Percentiles rank a stretch among this genome's conserved stretches.
These are phyloP conservation scores for Siniperca scherzeri DNA, from an alignment of 2,797 vertebrate species.

Conservation along the genomic window DNA sequence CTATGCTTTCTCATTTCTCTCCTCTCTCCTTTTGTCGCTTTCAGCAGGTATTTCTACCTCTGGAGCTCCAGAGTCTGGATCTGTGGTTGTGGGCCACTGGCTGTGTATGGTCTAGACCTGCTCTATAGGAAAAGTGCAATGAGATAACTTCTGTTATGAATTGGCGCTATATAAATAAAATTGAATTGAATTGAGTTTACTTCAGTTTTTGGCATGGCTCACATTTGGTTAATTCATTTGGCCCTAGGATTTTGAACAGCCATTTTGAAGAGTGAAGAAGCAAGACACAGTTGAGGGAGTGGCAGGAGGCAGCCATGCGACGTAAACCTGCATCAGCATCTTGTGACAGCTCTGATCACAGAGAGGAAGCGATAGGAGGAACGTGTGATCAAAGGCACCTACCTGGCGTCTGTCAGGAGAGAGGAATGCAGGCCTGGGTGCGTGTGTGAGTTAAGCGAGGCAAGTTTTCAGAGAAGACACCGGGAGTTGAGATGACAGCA, in stretches of 20 bases:
- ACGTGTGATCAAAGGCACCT: slow-evolving; percentile 64
- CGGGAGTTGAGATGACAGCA: slow-evolving; percentile 47
- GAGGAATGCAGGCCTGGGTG: slow-evolving; percentile 37
- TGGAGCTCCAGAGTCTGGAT: too few relatives aligned
- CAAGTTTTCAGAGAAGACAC: slow-evolving; percentile 32
- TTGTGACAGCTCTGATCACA: slow-evolving; percentile 59
- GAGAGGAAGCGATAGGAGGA: slow-evolving; percentile 30
- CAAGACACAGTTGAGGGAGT: slow-evolving; percentile 12
- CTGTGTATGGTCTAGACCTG: too few relatives aligned
- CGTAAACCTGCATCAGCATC: slow-evolving; percentile 34
- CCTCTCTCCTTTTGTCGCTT: too few relatives aligned
- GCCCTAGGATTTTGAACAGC: slow-evolving; percentile 37
- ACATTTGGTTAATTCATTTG: slow-evolving; percentile 55
- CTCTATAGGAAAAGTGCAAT: too few relatives aligned
- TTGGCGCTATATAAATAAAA: too few relatives aligned
- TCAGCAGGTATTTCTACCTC: too few relatives aligned
- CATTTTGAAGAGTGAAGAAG: slow-evolving; percentile 61
- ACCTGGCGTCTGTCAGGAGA: slow-evolving; percentile 56
- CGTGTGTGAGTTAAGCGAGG: not conserved
- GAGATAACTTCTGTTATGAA: too few relatives aligned
- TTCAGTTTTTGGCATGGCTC: slow-evolving; percentile 20
- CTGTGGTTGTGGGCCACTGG: too few relatives aligned
- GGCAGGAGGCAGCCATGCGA: slow-evolving; percentile 16
- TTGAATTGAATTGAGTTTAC: not conserved
- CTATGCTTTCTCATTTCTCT: too few relatives aligned